phyloP scores from a whole-genome alignment of 2,888 invertebrate genomes.

The Drosophila limbata region DNA sequence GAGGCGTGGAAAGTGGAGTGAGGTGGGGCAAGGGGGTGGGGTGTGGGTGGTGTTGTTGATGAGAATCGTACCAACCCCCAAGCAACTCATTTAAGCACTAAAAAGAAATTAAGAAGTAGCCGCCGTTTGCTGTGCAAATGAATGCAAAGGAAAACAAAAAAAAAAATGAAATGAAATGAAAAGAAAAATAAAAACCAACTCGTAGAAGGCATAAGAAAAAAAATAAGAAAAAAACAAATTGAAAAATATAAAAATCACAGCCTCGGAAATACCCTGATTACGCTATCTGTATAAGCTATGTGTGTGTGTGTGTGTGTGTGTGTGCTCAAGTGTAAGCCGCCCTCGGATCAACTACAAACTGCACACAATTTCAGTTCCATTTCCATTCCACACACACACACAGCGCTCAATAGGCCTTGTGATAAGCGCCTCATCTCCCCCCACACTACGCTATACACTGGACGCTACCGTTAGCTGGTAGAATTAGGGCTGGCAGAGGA shows the following conservation, averaged over 20 bases:
- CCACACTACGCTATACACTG: background rate
- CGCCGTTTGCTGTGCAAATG: conserved; percentile 61
- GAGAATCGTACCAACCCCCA: conserved; percentile 37
- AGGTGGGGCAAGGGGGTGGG: background rate
- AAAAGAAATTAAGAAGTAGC: conserved; percentile 80
- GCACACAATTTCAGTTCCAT: conserved; percentile 44
- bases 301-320: conserved; percentile 16
- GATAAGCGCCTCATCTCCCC: conserved; percentile 62
- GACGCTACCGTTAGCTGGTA: conserved; percentile 20
- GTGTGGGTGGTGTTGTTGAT: background rate
- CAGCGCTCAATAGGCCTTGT: conserved; percentile 78
- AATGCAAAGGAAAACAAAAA: conserved; percentile 61
- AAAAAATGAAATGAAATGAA: conserved; percentile 23
- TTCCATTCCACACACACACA: conserved; percentile 47
- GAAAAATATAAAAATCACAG: conserved; percentile 82
- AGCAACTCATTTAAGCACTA: conserved; percentile 77
- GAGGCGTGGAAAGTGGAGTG: background rate
- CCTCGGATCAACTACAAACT: conserved; percentile 40
- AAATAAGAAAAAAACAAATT: conserved; percentile 65
- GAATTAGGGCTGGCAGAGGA: background rate
- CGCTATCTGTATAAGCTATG: conserved; percentile 74
- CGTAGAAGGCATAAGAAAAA: conserved; percentile 14
- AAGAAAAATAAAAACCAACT: conserved; percentile 43
- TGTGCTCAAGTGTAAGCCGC: conserved; percentile 55
- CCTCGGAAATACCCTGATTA: conserved; percentile 83